A percentile compares a stretch with the other conserved stretches of the same genome.
phyloP scores from a whole-genome alignment of 2,797 vertebrate genomes.

The Phalloptychus januarius region DNA sequence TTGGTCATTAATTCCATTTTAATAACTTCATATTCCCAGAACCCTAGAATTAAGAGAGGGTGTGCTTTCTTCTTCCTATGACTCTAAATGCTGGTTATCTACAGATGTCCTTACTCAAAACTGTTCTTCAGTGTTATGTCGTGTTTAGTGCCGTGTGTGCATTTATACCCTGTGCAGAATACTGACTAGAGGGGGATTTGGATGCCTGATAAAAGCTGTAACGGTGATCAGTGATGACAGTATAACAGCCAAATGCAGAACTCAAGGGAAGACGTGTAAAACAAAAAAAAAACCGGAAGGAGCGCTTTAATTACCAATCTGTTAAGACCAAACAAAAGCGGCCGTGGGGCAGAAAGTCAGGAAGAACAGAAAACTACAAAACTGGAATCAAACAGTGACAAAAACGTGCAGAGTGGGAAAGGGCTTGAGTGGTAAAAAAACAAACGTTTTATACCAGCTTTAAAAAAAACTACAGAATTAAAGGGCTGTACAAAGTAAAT shows the following conservation, averaged over 20 bases:
- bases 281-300: background rate
- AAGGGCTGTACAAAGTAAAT: too few relatives aligned
- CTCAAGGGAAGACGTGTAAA: background rate
- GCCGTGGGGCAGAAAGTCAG: background rate
- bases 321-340: background rate
- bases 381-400: background rate
- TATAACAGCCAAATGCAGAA: background rate
- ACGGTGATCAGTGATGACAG: background rate
- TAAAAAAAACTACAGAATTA: too few relatives aligned
- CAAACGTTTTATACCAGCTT: too few relatives aligned
- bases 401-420: background rate
- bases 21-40: background rate
- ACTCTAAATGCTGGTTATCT: background rate
- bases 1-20: background rate
- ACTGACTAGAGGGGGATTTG: background rate
- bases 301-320: slow-evolving; percentile 1
- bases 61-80: background rate
- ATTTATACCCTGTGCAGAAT: background rate
- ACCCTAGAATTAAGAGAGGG: background rate
- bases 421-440: background rate
- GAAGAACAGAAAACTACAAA: background rate
- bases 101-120: background rate
- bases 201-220: background rate
- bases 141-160: background rate
- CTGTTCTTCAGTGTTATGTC: background rate